A percentile compares a stretch with the other conserved stretches of the same genome.
Conservation (phyloP, 92 coral and sea anemone genomes). For the Anthopleura xanthogrammica region DNA sequence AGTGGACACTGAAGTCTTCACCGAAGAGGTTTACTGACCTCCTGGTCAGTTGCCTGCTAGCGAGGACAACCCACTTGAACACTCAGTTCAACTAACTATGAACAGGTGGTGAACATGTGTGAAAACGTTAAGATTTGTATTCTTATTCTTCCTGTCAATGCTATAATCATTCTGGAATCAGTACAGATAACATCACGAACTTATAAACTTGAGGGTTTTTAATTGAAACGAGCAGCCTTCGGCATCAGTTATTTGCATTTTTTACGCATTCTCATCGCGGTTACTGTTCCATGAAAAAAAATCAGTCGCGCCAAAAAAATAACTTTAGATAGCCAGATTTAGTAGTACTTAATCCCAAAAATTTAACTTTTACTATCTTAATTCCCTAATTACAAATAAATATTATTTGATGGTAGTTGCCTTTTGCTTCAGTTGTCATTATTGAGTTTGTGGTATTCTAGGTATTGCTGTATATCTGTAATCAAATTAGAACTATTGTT, state of each 20-base stretch:
- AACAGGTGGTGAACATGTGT: slow-evolving; percentile 30
- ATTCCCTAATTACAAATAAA: too few relatives aligned
- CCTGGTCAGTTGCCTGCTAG: not conserved
- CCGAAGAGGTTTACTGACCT: not conserved
- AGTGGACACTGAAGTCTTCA: too few relatives aligned
- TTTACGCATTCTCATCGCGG: not conserved
- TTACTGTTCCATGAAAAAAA: not conserved
- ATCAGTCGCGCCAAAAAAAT: not conserved
- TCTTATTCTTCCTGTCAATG: slow-evolving; percentile 19
- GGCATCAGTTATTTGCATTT: not conserved
- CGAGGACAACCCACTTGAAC: not conserved
- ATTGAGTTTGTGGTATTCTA: too few relatives aligned
- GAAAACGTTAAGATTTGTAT: not conserved
- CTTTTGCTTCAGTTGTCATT: too few relatives aligned
- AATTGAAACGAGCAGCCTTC: not conserved
- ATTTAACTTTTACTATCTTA: too few relatives aligned
- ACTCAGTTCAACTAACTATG: too few relatives aligned
- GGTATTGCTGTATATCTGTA: too few relatives aligned
- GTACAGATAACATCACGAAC: slow-evolving; percentile 22
- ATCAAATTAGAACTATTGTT: too few relatives aligned
- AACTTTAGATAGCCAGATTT: too few relatives aligned
- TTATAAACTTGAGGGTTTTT: not conserved
- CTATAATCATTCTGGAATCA: slow-evolving; percentile 14
- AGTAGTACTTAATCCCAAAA: too few relatives aligned
- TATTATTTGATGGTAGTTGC: too few relatives aligned